A percentile compares a stretch with the other conserved stretches of the same genome.
These are phyloP conservation scores for human DNA, from an alignment of 2,113 vertebrate genomes.

Conservation along the genomic window GRCh38 chrX:31304501-31305000, in stretches of 20 bases:
- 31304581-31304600: background rate
- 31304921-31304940: background rate
- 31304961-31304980: background rate
- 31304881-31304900: background rate
- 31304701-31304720: background rate
- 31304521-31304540: slow-evolving; percentile 2
- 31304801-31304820: background rate
- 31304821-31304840: background rate
- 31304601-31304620: background rate
- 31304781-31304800: background rate
- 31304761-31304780: background rate
- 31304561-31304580: background rate
- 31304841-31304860: background rate
- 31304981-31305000: background rate
- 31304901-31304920: background rate
- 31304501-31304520: slow-evolving; percentile 15
- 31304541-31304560: slow-evolving; percentile 29
- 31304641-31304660: background rate
- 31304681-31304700: background rate
- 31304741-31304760: background rate
- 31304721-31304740: slow-evolving; percentile 8
- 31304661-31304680: background rate
- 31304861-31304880: background rate
- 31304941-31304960: background rate
- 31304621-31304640: background rate